Base-by-base conservation (phyloP, 2,797 vertebrate genomes). In the Syngnathus acus region DNA sequence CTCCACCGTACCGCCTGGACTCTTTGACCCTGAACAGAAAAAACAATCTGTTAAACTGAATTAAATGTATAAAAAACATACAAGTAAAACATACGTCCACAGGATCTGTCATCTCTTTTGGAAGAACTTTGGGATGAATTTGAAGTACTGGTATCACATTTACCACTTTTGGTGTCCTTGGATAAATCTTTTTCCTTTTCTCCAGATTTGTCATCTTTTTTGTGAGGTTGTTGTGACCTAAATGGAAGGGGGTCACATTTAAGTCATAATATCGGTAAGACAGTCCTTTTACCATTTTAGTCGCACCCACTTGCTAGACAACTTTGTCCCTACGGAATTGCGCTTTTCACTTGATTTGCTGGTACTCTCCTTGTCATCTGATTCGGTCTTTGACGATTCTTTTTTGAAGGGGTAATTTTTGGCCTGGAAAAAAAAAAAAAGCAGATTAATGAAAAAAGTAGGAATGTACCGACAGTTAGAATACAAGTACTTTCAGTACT, bases 341-440 rank as follows among this genome's bases (percentile, higher is more conserved):
- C 95, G 95, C 79, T 98, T 98, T 62, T 98, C 96, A 66, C 90
- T 91, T 0, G 78, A 81, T 63, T 96, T 94, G 72, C 85, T 65
- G 2, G 89, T 94, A 68, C 89, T 75, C 1, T 86, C 86, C 82
- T 96, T 98, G 64, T 98, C 96, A 72, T 96, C 95, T 0, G 77
- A 89, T 77, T 99, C 96, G 75, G 95, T 98, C 84, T 97, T 98
- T 64, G 92, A 67, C 1, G 86, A 80, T 19, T 98, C 96, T 80
- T 98, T 98, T 84, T 97, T 99, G 68, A 96, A 98, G 2, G 96
- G 95, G 89, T 98, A 95, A 14, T 92, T 96, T 92, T 97, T 98
- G 60, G 95, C 95, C 96, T 98, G 73, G 9, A 70, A 0, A 67
- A 1, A 65, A 9, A 51, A 5, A 1, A 32, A 65, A 3, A 23